Evolutionary conservation across 2,888 invertebrate species (phyloP).

Genomic region (Craniophora ligustri): DNA sequence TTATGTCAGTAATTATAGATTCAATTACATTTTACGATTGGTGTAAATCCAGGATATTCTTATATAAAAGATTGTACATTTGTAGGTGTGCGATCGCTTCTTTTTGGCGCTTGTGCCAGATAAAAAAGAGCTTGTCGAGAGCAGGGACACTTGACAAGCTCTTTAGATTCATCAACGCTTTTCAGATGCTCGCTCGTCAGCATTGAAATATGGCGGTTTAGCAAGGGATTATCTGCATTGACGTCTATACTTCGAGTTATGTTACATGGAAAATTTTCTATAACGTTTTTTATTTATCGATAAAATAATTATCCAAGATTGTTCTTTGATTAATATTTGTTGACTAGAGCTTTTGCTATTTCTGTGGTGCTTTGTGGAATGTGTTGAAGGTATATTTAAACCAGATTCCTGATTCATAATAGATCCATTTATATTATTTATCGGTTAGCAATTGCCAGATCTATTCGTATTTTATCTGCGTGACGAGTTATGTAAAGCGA

Average conservation of each 20-base stretch:
- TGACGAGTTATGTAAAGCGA: constrained; percentile 36
- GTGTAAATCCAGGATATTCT: constrained; percentile 23
- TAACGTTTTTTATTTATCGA: no score
- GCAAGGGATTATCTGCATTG: constrained; percentile 55
- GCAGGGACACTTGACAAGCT: constrained; percentile 47
- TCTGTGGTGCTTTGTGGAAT: no score
- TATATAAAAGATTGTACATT: constrained; percentile 36
- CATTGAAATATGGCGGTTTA: constrained; percentile 57
- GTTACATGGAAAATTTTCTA: neutral
- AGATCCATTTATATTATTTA: neutral
- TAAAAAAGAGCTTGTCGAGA: constrained; percentile 50
- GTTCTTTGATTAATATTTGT: no score
- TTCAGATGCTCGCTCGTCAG: constrained; percentile 55
- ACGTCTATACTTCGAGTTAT: constrained; percentile 25
- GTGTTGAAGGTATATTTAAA: no score
- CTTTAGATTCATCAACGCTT: constrained; percentile 64
- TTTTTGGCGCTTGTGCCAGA: constrained; percentile 42
- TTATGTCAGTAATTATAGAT: constrained; percentile 46
- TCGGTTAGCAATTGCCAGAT: neutral
- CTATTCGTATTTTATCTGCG: neutral
- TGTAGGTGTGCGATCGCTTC: constrained; percentile 22
- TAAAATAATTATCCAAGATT: no score
- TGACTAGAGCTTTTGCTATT: no score
- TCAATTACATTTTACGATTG: constrained; percentile 44
- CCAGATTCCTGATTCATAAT: neutral